phyloP scores from a whole-genome alignment of 2,797 vertebrate species.

The Thamnophis elegans region DNA sequence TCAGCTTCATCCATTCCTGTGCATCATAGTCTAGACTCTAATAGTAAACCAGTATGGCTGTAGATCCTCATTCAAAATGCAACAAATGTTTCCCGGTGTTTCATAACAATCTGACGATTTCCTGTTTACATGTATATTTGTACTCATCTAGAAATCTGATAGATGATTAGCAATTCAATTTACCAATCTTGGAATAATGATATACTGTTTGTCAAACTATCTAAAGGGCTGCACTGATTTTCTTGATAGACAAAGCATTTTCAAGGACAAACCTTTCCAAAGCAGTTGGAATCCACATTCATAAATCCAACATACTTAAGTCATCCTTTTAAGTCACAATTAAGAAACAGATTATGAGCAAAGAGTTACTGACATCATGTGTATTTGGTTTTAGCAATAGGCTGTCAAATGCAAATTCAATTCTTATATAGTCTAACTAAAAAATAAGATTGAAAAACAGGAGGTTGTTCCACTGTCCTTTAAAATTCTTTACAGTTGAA shows the following conservation, averaged over 20 bases:
- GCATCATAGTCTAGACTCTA: background rate
- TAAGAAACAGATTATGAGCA: background rate
- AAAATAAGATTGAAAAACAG: background rate
- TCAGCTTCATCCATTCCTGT: background rate
- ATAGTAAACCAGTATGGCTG: background rate
- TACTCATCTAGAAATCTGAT: background rate
- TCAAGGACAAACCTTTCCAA: background rate
- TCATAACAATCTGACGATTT: background rate
- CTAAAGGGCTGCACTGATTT: background rate
- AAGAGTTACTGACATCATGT: background rate
- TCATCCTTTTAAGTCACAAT: background rate
- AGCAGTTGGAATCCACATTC: background rate
- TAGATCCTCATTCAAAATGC: background rate
- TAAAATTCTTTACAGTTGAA: background rate
- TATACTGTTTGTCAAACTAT: background rate
- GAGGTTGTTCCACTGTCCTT: background rate
- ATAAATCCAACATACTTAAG: background rate
- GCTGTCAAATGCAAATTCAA: background rate
- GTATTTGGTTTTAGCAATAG: background rate
- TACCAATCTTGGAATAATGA: background rate
- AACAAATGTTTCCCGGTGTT: background rate
- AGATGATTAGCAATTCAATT: background rate
- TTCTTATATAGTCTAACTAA: background rate
- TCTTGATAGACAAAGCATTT: constrained; percentile 6
- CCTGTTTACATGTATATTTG: background rate